Conservation (phyloP, 1,140 invertebrate species). For the Caerostris darwini region DNA sequence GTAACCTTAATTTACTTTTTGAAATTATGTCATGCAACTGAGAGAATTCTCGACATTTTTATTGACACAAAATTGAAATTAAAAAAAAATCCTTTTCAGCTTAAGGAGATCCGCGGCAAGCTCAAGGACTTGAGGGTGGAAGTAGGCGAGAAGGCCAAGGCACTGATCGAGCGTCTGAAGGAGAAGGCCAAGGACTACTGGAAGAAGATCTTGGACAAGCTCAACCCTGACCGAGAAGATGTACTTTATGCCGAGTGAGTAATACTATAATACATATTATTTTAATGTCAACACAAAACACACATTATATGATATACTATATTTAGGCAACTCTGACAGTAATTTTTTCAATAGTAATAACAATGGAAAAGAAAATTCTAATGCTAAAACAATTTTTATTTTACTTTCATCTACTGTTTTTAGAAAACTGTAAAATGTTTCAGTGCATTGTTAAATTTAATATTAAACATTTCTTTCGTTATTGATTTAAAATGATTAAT, state of each 20-base stretch:
- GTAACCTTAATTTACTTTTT: constrained; percentile 24
- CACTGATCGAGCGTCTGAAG: constrained; percentile 2
- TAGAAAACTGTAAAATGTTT: not conserved
- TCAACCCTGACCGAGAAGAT: not conserved
- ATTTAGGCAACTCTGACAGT: too few relatives aligned
- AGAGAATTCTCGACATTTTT: too few relatives aligned
- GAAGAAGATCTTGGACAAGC: constrained; percentile 59
- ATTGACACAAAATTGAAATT: too few relatives aligned
- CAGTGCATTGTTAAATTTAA: not conserved
- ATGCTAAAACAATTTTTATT: too few relatives aligned
- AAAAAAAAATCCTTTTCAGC: not conserved
- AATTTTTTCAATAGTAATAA: not conserved
- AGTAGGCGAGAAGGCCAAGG: constrained; percentile 49
- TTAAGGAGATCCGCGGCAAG: constrained; percentile 30
- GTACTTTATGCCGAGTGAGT: not conserved
- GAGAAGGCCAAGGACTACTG: constrained; percentile 63
- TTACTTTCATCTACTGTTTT: too few relatives aligned
- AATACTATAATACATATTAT: not conserved
- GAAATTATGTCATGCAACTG: not conserved
- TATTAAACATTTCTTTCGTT: not conserved
- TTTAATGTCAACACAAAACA: not conserved
- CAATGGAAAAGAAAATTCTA: too few relatives aligned
- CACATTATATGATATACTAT: not conserved
- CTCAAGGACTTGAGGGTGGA: constrained; percentile 57
- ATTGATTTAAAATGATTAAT: not conserved